A percentile compares a stretch with the other conserved stretches of the same genome.
These are phyloP conservation scores for Yponomeuta sedellus DNA, from an alignment of 2,888 invertebrate species.

Conservation along the genomic window DNA sequence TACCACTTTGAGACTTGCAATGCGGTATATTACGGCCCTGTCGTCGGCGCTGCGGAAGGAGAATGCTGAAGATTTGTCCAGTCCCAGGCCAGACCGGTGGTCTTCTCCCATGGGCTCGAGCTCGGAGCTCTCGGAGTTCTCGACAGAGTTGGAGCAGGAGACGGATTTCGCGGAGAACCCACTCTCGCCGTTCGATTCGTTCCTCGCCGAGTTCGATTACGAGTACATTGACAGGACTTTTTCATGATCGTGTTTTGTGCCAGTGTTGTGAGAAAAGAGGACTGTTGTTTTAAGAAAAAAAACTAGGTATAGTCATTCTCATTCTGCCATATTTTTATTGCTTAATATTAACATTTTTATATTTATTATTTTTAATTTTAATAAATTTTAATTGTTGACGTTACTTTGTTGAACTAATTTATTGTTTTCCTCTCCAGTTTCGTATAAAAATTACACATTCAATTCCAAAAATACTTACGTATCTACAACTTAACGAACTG, in stretches of 20 bases:
- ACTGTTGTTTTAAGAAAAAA: background rate
- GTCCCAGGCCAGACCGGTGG: slow-evolving; percentile 53
- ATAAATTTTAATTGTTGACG: slow-evolving; percentile 67
- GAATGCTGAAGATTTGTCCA: slow-evolving; percentile 34
- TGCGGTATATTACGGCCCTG: slow-evolving; percentile 89
- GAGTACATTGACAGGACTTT: slow-evolving; percentile 68
- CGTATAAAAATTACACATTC: background rate
- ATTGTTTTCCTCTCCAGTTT: background rate
- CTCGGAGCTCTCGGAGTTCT: slow-evolving; percentile 74
- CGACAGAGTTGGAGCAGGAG: slow-evolving; percentile 64
- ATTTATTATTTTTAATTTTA: slow-evolving; percentile 41
- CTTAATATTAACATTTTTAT: slow-evolving; percentile 54
- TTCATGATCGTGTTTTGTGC: slow-evolving; percentile 38
- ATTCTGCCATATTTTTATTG: slow-evolving; percentile 33
- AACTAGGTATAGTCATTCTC: slow-evolving; percentile 12
- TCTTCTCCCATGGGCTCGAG: slow-evolving; percentile 53
- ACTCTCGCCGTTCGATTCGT: slow-evolving; percentile 76
- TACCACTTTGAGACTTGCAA: slow-evolving; percentile 89
- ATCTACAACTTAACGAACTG: background rate
- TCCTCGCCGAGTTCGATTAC: slow-evolving; percentile 71
- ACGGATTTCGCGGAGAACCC: slow-evolving; percentile 72
- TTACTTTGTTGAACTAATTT: slow-evolving; percentile 28
- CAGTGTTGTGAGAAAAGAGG: slow-evolving; percentile 2
- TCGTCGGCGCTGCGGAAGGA: slow-evolving; percentile 78
- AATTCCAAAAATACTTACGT: background rate